Conservation (phyloP, 2,797 vertebrate species). For the Lagocephalus sceleratus region DNA sequence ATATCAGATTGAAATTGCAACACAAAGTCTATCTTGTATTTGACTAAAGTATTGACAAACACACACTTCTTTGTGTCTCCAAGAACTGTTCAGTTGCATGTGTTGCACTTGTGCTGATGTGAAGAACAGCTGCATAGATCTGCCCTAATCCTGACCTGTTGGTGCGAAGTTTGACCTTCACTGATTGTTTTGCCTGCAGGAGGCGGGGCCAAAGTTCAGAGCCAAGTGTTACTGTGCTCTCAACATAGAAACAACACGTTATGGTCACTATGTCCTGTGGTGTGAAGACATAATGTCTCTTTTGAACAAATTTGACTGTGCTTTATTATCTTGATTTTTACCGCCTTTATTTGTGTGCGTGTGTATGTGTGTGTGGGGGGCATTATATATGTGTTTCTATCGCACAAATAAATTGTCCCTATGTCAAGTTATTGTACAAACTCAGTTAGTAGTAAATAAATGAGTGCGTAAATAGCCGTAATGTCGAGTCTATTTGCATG, state of each 20-base stretch:
- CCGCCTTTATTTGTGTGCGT: too few relatives aligned
- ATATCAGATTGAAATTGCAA: too few relatives aligned
- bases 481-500: neutral
- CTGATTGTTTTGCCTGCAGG: slow-evolving; percentile 15
- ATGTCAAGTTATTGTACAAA: neutral
- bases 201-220: slow-evolving; percentile 7
- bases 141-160: slow-evolving; percentile 1
- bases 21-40: slow-evolving; percentile 18
- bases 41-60: neutral
- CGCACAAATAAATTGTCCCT: neutral
- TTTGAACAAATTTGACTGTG: too few relatives aligned
- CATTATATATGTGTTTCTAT: too few relatives aligned
- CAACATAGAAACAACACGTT: neutral
- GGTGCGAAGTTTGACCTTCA: slow-evolving; percentile 23
- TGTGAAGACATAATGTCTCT: neutral
- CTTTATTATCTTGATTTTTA: too few relatives aligned
- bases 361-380: too few relatives aligned
- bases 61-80: neutral
- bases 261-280: neutral
- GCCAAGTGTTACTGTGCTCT: neutral
- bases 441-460: neutral
- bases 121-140: slow-evolving; percentile 2
- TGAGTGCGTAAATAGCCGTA: neutral
- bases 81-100: neutral
- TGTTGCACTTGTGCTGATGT: neutral